These are phyloP conservation scores for Xiphydria camelus DNA, from an alignment of 2,888 invertebrate species.

Conservation along the genomic window DNA sequence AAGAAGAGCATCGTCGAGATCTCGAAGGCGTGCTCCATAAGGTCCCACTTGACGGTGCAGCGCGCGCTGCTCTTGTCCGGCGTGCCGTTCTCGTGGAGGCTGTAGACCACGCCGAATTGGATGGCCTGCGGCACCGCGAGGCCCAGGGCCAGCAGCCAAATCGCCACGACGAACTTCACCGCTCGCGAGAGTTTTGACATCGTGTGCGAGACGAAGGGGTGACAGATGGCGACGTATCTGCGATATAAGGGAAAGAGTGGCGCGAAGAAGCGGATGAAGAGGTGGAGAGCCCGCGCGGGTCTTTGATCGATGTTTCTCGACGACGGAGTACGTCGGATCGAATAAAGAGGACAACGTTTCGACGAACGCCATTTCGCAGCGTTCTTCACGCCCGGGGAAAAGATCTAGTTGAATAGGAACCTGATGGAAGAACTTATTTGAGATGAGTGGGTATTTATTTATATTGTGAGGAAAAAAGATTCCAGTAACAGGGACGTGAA, in stretches of 20 bases:
- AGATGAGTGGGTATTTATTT: too few relatives aligned
- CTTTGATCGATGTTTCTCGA: too few relatives aligned
- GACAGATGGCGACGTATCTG: slow-evolving; percentile 47
- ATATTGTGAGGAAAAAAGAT: too few relatives aligned
- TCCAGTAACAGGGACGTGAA: too few relatives aligned
- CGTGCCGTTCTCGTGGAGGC: slow-evolving; percentile 52
- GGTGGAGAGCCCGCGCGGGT: slow-evolving; percentile 5
- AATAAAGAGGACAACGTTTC: too few relatives aligned
- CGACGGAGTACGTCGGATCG: too few relatives aligned
- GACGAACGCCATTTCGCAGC: too few relatives aligned
- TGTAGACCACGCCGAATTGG: slow-evolving; percentile 74
- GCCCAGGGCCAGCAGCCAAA: slow-evolving; percentile 79
- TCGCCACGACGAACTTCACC: slow-evolving; percentile 70
- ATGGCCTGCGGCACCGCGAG: slow-evolving; percentile 78
- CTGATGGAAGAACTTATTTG: too few relatives aligned
- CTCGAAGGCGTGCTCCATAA: slow-evolving; percentile 73
- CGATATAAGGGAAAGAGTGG: slow-evolving; percentile 58
- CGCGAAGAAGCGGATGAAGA: slow-evolving; percentile 57
- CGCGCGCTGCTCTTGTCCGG: slow-evolving; percentile 60
- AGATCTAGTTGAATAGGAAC: too few relatives aligned
- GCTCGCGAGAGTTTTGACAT: slow-evolving; percentile 84
- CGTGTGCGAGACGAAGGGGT: slow-evolving; percentile 79
- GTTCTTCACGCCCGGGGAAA: too few relatives aligned
- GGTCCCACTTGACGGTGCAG: slow-evolving; percentile 66
- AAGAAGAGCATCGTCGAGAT: slow-evolving; percentile 83